phyloP scores from a whole-genome alignment of 2,113 vertebrate species.

The Mirounga angustirostris region DNA sequence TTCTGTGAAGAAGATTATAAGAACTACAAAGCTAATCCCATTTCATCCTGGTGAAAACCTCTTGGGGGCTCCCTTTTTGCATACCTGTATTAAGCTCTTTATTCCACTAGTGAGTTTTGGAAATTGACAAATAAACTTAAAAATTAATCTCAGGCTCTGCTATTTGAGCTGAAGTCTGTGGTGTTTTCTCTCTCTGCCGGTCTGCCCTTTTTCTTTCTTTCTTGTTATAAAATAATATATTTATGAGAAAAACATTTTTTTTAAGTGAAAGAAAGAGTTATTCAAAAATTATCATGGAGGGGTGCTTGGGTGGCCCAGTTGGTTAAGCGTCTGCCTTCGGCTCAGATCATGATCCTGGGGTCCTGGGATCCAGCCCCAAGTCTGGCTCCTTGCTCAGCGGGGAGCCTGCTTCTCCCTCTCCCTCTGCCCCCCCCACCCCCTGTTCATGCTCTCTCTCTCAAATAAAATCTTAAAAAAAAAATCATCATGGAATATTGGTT shows the following conservation, averaged over 20 bases:
- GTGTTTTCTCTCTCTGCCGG: neutral
- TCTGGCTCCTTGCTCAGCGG: neutral
- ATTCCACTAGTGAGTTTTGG: conserved; percentile 84
- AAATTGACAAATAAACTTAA: conserved; percentile 87
- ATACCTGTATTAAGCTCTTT: conserved; percentile 84
- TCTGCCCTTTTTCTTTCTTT: neutral
- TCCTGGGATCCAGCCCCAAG: neutral
- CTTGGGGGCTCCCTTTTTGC: conserved; percentile 37
- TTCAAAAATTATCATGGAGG: conserved; percentile 30
- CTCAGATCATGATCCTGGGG: neutral
- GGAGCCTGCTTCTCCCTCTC: neutral
- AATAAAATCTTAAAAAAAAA: conserved; percentile 21
- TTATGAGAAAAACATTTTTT: conserved; percentile 29
- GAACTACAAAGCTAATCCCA: conserved; percentile 93
- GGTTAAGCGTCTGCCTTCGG: neutral
- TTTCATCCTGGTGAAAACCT: conserved; percentile 88
- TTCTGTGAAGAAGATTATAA: conserved; percentile 94
- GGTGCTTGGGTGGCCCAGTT: neutral
- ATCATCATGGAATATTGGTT: neutral
- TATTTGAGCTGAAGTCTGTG: conserved; percentile 24
- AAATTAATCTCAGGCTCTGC: conserved; percentile 71
- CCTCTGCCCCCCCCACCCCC: neutral
- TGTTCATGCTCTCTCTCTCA: neutral
- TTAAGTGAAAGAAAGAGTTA: conserved; percentile 41
- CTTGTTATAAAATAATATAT: conserved; percentile 33